These are phyloP conservation scores for Balaenoptera acutorostrata DNA, from an alignment of 2,113 vertebrate species.

Conservation along the genomic window DNA sequence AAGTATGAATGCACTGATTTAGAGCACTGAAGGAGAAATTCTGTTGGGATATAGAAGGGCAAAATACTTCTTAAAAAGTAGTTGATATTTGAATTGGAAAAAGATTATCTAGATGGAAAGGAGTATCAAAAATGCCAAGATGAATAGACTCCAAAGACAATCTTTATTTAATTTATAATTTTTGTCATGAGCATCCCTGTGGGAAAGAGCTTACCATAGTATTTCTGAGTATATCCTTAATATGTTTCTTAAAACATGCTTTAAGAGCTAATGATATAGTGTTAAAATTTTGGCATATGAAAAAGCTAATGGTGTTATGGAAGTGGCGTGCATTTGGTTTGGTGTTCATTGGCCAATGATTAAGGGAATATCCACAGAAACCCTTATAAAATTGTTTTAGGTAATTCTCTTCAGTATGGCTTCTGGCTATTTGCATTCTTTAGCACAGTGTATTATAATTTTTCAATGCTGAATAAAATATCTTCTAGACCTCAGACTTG, in stretches of 20 bases:
- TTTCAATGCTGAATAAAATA: neutral
- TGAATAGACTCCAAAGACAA: neutral
- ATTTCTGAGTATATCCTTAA: neutral
- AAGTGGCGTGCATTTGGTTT: neutral
- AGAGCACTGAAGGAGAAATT: neutral
- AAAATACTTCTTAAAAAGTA: neutral
- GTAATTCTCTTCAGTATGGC: neutral
- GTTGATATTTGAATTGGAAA: neutral
- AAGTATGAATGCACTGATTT: neutral
- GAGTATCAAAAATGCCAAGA: neutral
- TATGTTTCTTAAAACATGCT: neutral
- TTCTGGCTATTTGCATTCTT: neutral
- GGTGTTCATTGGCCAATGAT: neutral
- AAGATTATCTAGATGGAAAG: neutral
- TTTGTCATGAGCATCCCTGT: neutral
- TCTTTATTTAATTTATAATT: neutral
- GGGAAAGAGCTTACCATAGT: neutral
- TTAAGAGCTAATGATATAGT: neutral
- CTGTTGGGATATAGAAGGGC: neutral
- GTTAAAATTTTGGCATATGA: neutral
- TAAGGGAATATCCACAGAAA: neutral
- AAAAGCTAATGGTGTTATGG: neutral
- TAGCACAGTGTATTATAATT: neutral
- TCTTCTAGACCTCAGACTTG: neutral
- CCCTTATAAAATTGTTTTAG: neutral